phyloP scores from a whole-genome alignment of 2,113 vertebrate genomes.

The Antechinus stuartii region DNA sequence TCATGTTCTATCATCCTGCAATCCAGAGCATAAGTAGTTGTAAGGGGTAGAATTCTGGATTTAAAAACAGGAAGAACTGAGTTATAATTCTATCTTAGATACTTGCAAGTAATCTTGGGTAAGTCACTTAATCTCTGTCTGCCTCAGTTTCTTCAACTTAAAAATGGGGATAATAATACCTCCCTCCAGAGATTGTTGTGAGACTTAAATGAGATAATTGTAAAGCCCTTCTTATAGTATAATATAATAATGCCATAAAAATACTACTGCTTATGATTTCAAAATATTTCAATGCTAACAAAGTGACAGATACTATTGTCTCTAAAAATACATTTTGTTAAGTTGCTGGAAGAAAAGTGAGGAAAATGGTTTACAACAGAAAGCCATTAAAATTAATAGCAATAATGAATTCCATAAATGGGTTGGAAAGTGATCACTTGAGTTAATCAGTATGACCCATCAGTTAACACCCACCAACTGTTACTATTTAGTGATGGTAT shows the following conservation, averaged over 20 bases:
- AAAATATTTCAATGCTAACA: not conserved
- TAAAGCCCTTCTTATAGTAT: not conserved
- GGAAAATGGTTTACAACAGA: constrained; percentile 2
- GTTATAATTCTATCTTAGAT: no score
- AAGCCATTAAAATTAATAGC: constrained; percentile 30
- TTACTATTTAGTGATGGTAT: constrained; percentile 19
- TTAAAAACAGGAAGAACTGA: no score
- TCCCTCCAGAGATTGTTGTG: not conserved
- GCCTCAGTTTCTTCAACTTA: no score
- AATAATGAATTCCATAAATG: constrained; percentile 6
- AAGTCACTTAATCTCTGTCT: no score
- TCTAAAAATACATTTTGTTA: constrained; percentile 30
- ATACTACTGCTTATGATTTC: not conserved
- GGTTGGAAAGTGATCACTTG: constrained; percentile 30
- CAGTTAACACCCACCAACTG: constrained; percentile 33
- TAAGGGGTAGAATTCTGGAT: no score
- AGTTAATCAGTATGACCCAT: constrained; percentile 35
- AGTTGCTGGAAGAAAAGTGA: not conserved
- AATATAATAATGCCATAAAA: not conserved
- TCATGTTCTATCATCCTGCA: no score
- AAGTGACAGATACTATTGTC: not conserved
- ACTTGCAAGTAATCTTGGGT: no score
- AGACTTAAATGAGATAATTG: not conserved
- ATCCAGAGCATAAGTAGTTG: no score
- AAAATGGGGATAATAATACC: not conserved